Base-by-base conservation (phyloP, 2,113 vertebrate species). In the Hylia prasina region DNA sequence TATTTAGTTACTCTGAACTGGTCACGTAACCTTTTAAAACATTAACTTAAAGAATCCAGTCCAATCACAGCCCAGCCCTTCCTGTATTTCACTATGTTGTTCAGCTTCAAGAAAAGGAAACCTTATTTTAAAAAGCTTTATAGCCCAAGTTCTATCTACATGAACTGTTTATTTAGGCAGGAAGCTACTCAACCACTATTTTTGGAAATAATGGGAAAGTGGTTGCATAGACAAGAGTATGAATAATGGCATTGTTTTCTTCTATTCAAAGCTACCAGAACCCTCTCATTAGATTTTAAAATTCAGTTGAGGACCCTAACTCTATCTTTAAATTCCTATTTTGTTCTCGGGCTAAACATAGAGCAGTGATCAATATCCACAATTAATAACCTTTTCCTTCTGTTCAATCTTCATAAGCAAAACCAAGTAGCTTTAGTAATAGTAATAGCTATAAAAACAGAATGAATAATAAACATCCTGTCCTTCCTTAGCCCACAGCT, bases 201-300 rank as follows among this genome's bases (percentile, higher is more conserved):
- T 96, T 56, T 94, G 94, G 93, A 95, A 93, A 95, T 90, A 95
- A 97, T 75, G 71, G 88, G 54, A 90, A 95, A 95, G 82, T 66
- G 60, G 64, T 80, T 96, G 24, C 91, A 44, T 30, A 85, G 87
- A 84, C n/a, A 73, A 51, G 77, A 48, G n/a, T 82, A 87, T 63
- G 85, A 96, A 93, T 82, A 96, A 94, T 80, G 60, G 14, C 40
- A 83, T 70, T 93, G 87, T 95, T 93, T 87, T 66, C 25, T 86
- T 94, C 71, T 81, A 88, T 66, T 87, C 75, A 86, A 82, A 90
- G 71, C 64, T 56, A 86, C 37, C 78, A 87, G 75, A 84, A 56
- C 19, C 19, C 47, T 63, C 91, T 95, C 39, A 73, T 82, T 93
- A 91, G 42, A 40, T 65, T 94, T 91, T 72, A 87, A 94, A 88